These are phyloP conservation scores for Cirrhinus molitorella DNA, from an alignment of 2,797 vertebrate species.

Conservation along the genomic window DNA sequence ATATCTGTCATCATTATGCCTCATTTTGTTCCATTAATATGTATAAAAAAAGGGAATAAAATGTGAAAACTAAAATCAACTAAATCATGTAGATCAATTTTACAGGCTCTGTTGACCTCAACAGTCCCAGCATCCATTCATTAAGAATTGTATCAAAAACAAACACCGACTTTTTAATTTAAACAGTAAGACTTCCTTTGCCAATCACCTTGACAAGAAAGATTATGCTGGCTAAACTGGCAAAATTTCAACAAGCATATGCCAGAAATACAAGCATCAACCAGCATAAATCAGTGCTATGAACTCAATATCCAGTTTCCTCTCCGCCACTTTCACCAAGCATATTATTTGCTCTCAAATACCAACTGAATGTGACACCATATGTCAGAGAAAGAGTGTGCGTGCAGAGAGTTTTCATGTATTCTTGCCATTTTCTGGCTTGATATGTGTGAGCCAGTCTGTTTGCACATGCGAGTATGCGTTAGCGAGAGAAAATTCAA, in stretches of 20 bases:
- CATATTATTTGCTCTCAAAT: conserved; percentile 19
- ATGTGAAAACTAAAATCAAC: background rate
- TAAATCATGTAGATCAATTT: background rate
- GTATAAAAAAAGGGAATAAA: too few species aligned
- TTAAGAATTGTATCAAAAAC: background rate
- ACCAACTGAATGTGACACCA: conserved; percentile 36
- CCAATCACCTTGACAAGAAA: background rate
- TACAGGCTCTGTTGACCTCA: background rate
- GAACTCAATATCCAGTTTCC: conserved; percentile 25
- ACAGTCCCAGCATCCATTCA: background rate
- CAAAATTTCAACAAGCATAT: background rate
- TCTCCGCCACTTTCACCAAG: conserved; percentile 14
- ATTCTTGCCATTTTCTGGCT: conserved; percentile 56
- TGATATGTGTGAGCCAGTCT: conserved; percentile 27
- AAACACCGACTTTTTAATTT: background rate
- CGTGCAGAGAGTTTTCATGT: conserved; percentile 2
- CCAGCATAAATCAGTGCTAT: background rate
- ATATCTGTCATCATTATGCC: background rate
- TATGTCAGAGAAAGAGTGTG: conserved; percentile 27
- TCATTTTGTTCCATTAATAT: background rate
- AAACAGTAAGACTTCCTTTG: background rate
- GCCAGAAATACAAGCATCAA: background rate
- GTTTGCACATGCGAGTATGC: conserved; percentile 19
- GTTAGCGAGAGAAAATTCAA: conserved; percentile 30
- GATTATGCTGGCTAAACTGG: background rate